phyloP scores from a whole-genome alignment of 1,140 invertebrate species.

The Gonioctena quinquepunctata region DNA sequence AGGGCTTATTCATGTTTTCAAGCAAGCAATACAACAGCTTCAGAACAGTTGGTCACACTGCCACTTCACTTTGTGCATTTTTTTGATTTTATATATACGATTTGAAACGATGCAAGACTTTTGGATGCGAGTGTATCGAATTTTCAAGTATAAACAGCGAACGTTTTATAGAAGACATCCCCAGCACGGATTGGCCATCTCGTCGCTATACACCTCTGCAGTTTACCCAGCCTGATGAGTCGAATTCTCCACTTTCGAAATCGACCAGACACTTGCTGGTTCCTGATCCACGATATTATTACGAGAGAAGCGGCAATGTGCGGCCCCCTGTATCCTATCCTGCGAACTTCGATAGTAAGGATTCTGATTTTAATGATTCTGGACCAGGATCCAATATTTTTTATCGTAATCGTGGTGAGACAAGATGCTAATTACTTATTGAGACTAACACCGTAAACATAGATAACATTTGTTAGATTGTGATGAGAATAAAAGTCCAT shows the following conservation, averaged over 20 bases:
- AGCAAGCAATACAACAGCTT: no score
- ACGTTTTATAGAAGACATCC: constrained; percentile 55
- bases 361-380: constrained; percentile 35
- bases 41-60: no score
- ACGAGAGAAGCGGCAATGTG: constrained; percentile 58
- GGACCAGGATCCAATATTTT: constrained; percentile 35
- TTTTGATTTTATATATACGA: no score
- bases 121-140: not conserved
- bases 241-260: constrained; percentile 74
- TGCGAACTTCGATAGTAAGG: constrained; percentile 32
- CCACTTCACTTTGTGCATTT: no score
- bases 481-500: no score
- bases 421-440: not conserved
- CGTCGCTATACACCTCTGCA: constrained; percentile 76
- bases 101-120: not conserved
- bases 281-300: constrained; percentile 71
- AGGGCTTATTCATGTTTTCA: no score
- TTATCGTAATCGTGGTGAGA: constrained; percentile 45
- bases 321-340: constrained; percentile 51
- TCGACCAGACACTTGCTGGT: constrained; percentile 78
- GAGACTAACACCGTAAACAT: not conserved
- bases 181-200: constrained; percentile 73
- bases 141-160: not conserved
- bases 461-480: no score
- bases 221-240: constrained; percentile 78